Conservation (phyloP, 2,797 vertebrate genomes). For the Falco biarmicus region DNA sequence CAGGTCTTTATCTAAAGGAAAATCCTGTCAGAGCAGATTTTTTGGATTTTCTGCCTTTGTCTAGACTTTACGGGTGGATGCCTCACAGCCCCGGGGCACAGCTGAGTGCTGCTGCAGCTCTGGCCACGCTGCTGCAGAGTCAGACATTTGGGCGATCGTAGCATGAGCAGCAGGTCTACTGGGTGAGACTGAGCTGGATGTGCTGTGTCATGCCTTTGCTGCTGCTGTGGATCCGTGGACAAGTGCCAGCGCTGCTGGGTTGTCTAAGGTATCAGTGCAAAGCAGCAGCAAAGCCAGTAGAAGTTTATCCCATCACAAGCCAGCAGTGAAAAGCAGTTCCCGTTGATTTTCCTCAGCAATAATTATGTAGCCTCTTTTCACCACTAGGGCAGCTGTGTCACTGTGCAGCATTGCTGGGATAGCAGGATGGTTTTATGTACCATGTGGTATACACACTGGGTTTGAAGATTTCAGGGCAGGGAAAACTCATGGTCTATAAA, state of each 20-base stretch:
- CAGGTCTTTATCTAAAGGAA: neutral
- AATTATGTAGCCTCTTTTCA: neutral
- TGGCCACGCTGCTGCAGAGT: neutral
- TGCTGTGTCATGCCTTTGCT: neutral
- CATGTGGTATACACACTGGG: too few species aligned
- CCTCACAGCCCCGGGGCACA: rapidly evolving
- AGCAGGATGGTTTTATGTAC: neutral
- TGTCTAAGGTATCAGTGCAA: neutral
- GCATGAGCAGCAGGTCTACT: rapidly evolving
- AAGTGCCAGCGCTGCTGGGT: neutral
- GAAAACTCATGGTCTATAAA: neutral
- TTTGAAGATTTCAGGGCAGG: neutral
- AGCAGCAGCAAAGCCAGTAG: neutral
- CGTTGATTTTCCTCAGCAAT: neutral
- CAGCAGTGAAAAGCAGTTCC: neutral
- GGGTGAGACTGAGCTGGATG: neutral
- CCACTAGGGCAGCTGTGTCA: neutral
- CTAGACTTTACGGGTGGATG: neutral
- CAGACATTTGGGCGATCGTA: neutral
- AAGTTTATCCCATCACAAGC: neutral
- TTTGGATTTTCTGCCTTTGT: conserved; percentile 33
- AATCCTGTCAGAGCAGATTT: conserved; percentile 15
- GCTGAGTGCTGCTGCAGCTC: neutral
- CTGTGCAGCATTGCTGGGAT: neutral
- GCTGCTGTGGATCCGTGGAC: rapidly evolving